A percentile compares a stretch with the other conserved stretches of the same genome.
Evolutionary conservation across 2,888 invertebrate species (phyloP).

Genomic region (Athalia circularis): DNA sequence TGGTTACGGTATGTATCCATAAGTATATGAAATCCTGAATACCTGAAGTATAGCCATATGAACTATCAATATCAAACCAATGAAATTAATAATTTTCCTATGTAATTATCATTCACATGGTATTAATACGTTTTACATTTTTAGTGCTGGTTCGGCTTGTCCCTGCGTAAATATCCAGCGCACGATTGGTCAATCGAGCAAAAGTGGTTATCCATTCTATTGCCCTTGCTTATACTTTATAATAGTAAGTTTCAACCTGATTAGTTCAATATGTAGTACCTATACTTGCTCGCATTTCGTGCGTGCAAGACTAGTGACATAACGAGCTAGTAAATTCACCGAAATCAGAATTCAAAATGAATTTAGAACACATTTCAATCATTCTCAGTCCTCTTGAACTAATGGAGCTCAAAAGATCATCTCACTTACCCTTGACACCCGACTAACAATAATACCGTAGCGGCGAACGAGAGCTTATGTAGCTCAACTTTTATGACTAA

Average conservation of each 20-base stretch:
- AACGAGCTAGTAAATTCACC: no score
- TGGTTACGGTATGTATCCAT: constrained; percentile 81
- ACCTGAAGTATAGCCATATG: no score
- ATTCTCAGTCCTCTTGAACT: not conserved
- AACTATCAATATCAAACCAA: no score
- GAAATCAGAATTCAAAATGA: no score
- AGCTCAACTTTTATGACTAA: not conserved
- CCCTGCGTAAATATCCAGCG: constrained; percentile 89
- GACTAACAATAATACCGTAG: no score
- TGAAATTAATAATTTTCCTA: constrained; percentile 24
- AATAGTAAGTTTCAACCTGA: constrained; percentile 83
- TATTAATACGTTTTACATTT: constrained; percentile 60
- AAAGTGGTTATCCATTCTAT: constrained; percentile 93
- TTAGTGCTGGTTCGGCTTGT: constrained; percentile 96
- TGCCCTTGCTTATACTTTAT: constrained; percentile 91
- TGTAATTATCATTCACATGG: not conserved
- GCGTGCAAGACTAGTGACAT: no score
- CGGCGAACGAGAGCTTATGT: no score
- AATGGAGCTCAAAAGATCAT: not conserved
- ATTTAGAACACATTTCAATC: not conserved
- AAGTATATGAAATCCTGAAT: no score
- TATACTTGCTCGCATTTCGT: no score
- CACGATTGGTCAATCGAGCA: constrained; percentile 99
- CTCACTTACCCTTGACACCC: no score
- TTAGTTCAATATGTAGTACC: not conserved